These are phyloP conservation scores for Ellobius talpinus DNA, from an alignment of 2,113 vertebrate genomes.

Conservation along the genomic window DNA sequence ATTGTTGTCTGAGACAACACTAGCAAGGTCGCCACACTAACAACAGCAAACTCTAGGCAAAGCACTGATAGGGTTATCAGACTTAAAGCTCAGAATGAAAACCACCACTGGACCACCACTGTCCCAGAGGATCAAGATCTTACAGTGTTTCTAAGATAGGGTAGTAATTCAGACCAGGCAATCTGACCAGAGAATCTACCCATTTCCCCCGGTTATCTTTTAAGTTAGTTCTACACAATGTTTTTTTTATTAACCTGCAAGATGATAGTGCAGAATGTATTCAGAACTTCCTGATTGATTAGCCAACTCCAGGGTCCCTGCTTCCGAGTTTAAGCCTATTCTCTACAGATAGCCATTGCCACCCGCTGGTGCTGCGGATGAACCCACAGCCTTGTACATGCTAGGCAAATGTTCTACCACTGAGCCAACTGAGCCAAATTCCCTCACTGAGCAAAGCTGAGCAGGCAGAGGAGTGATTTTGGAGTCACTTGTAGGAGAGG, in stretches of 20 bases:
- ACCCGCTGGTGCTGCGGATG: too few relatives aligned
- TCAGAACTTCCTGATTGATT: not conserved
- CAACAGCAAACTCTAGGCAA: not conserved
- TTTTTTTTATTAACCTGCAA: not conserved
- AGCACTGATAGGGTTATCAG: not conserved
- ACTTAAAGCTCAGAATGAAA: not conserved
- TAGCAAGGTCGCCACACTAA: not conserved
- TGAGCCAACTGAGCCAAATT: not conserved
- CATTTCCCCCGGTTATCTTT: fast-evolving
- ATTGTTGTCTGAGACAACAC: not conserved
- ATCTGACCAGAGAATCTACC: not conserved
- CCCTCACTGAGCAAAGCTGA: not conserved
- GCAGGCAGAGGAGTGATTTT: not conserved
- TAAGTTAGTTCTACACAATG: not conserved
- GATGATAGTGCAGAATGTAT: not conserved
- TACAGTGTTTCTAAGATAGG: not conserved
- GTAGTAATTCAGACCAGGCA: not conserved
- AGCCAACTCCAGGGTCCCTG: not conserved
- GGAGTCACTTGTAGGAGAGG: not conserved
- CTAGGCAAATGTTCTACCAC: not conserved
- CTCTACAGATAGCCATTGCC: not conserved
- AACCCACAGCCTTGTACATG: not conserved
- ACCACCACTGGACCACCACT: fast-evolving
- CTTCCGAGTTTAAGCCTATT: not conserved
- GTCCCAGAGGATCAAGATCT: not conserved